Conservation (phyloP, 1,140 invertebrate genomes). For the Drosophila mauritiana region DNA sequence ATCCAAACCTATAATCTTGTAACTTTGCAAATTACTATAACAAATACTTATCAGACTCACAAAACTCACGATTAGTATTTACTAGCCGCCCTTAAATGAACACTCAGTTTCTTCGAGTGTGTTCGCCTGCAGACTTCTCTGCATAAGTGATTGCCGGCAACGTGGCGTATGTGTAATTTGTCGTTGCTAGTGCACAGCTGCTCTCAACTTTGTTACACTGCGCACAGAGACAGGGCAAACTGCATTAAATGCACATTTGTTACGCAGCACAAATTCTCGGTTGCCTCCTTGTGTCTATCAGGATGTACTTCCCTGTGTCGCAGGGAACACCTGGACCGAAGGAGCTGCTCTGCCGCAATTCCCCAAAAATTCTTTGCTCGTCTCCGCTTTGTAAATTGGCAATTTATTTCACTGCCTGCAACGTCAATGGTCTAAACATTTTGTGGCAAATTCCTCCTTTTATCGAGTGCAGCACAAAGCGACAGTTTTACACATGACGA, state of each 20-base stretch:
- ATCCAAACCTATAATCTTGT: too few relatives aligned
- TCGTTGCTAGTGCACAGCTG: conserved; percentile 51
- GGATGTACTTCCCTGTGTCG: conserved; percentile 6
- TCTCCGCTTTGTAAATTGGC: conserved; percentile 63
- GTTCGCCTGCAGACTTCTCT: conserved; percentile 13
- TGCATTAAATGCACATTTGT: conserved; percentile 79
- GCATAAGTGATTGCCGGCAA: conserved; percentile 70
- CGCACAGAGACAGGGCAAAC: conserved; percentile 42
- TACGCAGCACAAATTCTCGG: conserved; percentile 44
- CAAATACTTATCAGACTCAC: too few relatives aligned
- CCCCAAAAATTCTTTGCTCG: conserved; percentile 43
- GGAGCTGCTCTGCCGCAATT: conserved; percentile 55
- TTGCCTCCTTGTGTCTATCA: conserved; percentile 2
- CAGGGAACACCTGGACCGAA: conserved; percentile 52
- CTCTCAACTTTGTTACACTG: conserved; percentile 47
- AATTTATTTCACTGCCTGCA: conserved; percentile 70
- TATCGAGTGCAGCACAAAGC: conserved; percentile 45
- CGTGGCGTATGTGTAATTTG: conserved; percentile 79
- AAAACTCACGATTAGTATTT: too few relatives aligned
- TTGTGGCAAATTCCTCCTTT: conserved; percentile 59
- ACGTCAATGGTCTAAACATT: conserved; percentile 56
- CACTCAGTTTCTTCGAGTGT: background rate
- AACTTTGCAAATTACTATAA: too few relatives aligned
- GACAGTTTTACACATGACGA: conserved; percentile 58
- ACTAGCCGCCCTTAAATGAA: background rate